These are phyloP conservation scores for Boloria euphrosyne DNA, from an alignment of 2,888 invertebrate species.

Conservation along the genomic window DNA sequence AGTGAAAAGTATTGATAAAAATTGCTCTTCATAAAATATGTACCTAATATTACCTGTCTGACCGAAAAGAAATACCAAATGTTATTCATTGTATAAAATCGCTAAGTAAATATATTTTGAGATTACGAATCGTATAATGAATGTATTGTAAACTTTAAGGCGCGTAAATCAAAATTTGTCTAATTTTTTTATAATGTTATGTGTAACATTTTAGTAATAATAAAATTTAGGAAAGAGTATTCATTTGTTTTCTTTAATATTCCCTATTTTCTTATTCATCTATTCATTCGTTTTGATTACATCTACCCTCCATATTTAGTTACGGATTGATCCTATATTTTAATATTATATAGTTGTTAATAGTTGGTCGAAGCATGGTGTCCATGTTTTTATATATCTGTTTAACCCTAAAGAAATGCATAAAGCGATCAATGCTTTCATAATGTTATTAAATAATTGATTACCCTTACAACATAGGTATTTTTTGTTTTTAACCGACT, in stretches of 20 bases:
- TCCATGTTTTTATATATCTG: too few relatives aligned
- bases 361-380: too few relatives aligned
- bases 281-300: too few relatives aligned
- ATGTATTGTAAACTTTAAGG: conserved; percentile 47
- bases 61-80: conserved; percentile 55
- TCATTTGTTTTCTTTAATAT: conserved; percentile 40
- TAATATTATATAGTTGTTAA: too few relatives aligned
- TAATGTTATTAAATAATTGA: too few relatives aligned
- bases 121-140: conserved; percentile 67
- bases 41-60: conserved; percentile 36
- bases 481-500: too few relatives aligned
- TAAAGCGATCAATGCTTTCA: too few relatives aligned
- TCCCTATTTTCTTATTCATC: neutral
- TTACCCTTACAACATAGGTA: too few relatives aligned
- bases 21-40: conserved; percentile 43
- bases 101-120: conserved; percentile 65
- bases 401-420: too few relatives aligned
- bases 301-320: too few relatives aligned
- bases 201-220: conserved; percentile 72
- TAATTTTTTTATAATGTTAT: conserved; percentile 67
- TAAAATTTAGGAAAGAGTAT: conserved; percentile 62
- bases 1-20: conserved; percentile 36
- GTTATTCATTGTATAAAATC: conserved; percentile 64
- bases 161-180: conserved; percentile 51
- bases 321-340: too few relatives aligned